These are phyloP conservation scores for Mimas tiliae DNA, from an alignment of 2,888 invertebrate genomes.

Conservation along the genomic window DNA sequence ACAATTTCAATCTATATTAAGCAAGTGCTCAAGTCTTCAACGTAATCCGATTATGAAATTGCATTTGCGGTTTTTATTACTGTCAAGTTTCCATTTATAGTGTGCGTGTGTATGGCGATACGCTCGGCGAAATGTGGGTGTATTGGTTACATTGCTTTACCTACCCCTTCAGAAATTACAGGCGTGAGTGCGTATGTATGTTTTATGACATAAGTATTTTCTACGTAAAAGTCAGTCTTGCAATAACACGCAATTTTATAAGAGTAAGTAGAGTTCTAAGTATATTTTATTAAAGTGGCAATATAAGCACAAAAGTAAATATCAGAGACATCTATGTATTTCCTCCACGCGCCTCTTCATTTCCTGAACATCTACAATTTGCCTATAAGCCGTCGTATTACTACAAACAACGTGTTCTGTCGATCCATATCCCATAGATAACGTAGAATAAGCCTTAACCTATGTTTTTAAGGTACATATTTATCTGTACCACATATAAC, in stretches of 20 bases:
- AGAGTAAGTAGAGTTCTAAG: background rate
- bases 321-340: conserved; percentile 14
- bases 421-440: conserved; percentile 35
- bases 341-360: conserved; percentile 45
- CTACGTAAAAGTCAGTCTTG: background rate
- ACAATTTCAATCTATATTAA: background rate
- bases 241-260: background rate
- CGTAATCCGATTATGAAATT: background rate
- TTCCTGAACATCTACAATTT: conserved; percentile 54
- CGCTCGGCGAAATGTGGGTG: no score
- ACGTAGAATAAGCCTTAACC: conserved; percentile 37
- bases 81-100: background rate
- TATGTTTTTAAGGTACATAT: background rate
- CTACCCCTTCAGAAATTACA: no score
- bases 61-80: background rate
- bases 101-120: no score
- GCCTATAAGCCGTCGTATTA: conserved; percentile 42
- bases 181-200: no score
- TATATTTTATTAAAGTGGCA: conserved; percentile 3
- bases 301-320: conserved; percentile 15
- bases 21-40: background rate
- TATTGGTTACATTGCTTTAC: no score
- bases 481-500: background rate
- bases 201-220: background rate
- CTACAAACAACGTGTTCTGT: conserved; percentile 33